A percentile compares a stretch with the other conserved stretches of the same genome.
Evolutionary conservation across 1,140 invertebrate species (phyloP).

Genomic region (Heliconius nattereri): DNA sequence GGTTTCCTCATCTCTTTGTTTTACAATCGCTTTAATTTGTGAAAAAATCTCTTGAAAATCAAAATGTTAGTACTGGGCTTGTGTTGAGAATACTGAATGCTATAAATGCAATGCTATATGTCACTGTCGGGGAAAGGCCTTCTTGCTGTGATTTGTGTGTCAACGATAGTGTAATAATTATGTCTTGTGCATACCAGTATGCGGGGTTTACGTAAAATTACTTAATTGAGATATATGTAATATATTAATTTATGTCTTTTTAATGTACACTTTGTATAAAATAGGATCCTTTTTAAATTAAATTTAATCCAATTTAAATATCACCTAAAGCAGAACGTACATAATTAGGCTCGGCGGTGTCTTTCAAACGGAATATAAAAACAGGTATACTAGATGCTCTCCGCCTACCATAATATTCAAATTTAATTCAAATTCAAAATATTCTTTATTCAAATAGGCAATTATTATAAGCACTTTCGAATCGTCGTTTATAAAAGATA

Average conservation of each 20-base stretch:
- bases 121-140: conserved; percentile 29
- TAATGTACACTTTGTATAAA: too few relatives aligned
- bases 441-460: too few relatives aligned
- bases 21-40: conserved; percentile 41
- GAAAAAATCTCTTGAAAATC: conserved; percentile 42
- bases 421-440: too few relatives aligned
- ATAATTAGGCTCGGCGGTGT: too few relatives aligned
- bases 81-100: conserved; percentile 22
- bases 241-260: too few relatives aligned
- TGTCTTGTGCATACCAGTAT: conserved; percentile 14
- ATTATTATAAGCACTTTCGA: too few relatives aligned
- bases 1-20: conserved; percentile 60
- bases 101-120: conserved; percentile 28
- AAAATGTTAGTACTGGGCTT: neutral
- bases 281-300: too few relatives aligned
- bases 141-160: conserved; percentile 24
- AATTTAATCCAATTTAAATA: neutral
- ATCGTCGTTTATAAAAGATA: too few relatives aligned
- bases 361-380: too few relatives aligned
- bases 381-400: too few relatives aligned
- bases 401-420: too few relatives aligned
- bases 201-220: neutral
- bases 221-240: too few relatives aligned
- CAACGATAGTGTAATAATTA: conserved; percentile 13
- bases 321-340: neutral